Conservation (phyloP, 2,797 vertebrate genomes). For the Myiotriccus ornatus region DNA sequence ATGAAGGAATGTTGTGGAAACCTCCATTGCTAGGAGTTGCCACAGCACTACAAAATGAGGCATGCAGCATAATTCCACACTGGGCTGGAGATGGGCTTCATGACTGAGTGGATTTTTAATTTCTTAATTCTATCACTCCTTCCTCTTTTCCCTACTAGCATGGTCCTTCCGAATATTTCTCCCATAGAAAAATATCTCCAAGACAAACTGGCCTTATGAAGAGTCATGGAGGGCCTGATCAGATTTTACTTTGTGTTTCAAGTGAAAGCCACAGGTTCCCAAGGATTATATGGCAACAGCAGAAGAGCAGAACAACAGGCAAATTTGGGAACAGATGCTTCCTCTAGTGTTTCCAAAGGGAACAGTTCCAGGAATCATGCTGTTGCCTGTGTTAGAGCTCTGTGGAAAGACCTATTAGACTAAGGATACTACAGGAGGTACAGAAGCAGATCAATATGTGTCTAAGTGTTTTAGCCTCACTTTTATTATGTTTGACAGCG, state of each 20-base stretch:
- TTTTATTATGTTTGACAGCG: slow-evolving; percentile 63
- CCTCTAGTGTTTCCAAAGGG: slow-evolving; percentile 59
- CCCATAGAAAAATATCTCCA: neutral
- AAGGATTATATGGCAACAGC: neutral
- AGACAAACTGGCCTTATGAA: neutral
- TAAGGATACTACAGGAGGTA: slow-evolving; percentile 2
- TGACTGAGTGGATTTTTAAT: neutral
- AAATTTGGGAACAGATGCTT: slow-evolving; percentile 59
- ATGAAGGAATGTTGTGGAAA: neutral
- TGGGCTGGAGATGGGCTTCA: neutral
- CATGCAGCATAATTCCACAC: neutral
- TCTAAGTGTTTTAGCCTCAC: slow-evolving; percentile 62
- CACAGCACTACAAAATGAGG: neutral
- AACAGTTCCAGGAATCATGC: slow-evolving; percentile 59
- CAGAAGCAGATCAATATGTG: slow-evolving; percentile 60
- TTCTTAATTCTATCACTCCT: neutral
- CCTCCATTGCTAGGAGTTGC: neutral
- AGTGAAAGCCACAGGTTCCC: neutral
- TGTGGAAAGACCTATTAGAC: neutral
- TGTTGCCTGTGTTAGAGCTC: neutral
- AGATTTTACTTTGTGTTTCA: slow-evolving; percentile 5
- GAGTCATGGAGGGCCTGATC: neutral
- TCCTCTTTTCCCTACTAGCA: neutral
- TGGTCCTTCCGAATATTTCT: neutral
- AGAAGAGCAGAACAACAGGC: slow-evolving; percentile 15